Percentiles rank a stretch among this genome's conserved stretches.
These are phyloP conservation scores for Drosophila sulfurigaster DNA, from an alignment of 1,140 invertebrate genomes.

Conservation along the genomic window DNA sequence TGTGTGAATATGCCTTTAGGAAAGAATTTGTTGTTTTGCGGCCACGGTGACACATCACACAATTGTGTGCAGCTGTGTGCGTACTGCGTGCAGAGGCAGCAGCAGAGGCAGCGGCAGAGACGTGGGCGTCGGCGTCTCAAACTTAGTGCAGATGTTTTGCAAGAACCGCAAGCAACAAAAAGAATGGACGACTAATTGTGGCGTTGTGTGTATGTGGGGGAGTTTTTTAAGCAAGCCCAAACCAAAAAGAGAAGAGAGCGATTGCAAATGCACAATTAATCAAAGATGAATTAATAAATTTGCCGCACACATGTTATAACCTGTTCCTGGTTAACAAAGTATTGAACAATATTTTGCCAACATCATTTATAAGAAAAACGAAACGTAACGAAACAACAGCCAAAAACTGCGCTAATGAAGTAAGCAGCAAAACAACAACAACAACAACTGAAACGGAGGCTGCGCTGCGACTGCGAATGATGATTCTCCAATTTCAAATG, in stretches of 20 bases:
- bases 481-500: constrained; percentile 82
- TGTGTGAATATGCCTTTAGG: constrained; percentile 54
- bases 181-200: constrained; percentile 44
- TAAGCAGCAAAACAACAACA: constrained; percentile 49
- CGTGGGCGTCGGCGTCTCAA: constrained; percentile 42
- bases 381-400: constrained; percentile 45
- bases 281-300: constrained; percentile 41
- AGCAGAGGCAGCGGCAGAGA: constrained; percentile 9
- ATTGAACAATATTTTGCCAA: constrained; percentile 44
- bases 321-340: constrained; percentile 32
- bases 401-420: constrained; percentile 74
- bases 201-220: neutral
- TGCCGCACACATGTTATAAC: constrained; percentile 26
- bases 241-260: neutral
- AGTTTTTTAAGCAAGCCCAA: constrained; percentile 9
- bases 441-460: constrained; percentile 43
- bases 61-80: constrained; percentile 10
- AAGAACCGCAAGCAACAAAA: constrained; percentile 14
- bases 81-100: constrained; percentile 4
- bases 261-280: constrained; percentile 45
- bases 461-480: constrained; percentile 47
- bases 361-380: constrained; percentile 64
- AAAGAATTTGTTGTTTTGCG: constrained; percentile 68
- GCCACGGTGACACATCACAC: constrained; percentile 63
- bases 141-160: constrained; percentile 49